Evolutionary conservation across 2,888 invertebrate genomes (phyloP).

Genomic region (Troides oblongomaculatus): DNA sequence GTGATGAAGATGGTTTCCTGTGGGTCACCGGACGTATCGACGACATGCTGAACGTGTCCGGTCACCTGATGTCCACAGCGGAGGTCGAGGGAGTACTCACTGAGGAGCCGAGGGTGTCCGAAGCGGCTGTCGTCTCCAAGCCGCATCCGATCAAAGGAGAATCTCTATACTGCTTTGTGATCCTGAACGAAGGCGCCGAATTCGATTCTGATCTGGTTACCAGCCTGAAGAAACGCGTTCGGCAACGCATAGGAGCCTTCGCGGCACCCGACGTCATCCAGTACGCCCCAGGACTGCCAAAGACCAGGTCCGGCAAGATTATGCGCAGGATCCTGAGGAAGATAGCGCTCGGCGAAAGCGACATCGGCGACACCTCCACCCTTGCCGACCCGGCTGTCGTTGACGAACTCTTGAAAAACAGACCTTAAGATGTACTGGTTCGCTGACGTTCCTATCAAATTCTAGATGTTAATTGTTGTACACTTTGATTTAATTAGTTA

Average conservation of each 20-base stretch:
- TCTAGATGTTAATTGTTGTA: not conserved
- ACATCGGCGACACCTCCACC: slow-evolving; percentile 96
- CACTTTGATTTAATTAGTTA: not conserved
- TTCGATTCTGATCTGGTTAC: slow-evolving; percentile 86
- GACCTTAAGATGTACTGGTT: slow-evolving; percentile 65
- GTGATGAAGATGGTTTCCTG: slow-evolving; percentile 96
- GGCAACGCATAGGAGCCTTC: slow-evolving; percentile 96
- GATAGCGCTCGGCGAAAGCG: slow-evolving; percentile 92
- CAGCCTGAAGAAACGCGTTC: slow-evolving; percentile 88
- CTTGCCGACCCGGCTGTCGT: slow-evolving; percentile 95
- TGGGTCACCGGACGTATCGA: slow-evolving; percentile 99
- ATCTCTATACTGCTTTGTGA: slow-evolving; percentile 97
- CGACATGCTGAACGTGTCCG: slow-evolving; percentile 99
- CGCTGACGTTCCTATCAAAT: slow-evolving; percentile 22
- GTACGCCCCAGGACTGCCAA: slow-evolving; percentile 95
- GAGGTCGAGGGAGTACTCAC: slow-evolving; percentile 93
- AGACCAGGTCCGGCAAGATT: slow-evolving; percentile 98
- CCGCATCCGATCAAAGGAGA: slow-evolving; percentile 98
- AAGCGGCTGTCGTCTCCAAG: slow-evolving; percentile 97
- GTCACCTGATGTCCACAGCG: slow-evolving; percentile 98
- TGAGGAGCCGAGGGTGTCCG: slow-evolving; percentile 88
- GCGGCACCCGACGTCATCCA: slow-evolving; percentile 97
- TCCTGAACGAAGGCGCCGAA: slow-evolving; percentile 87
- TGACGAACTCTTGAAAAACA: slow-evolving; percentile 86
- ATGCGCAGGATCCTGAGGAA: slow-evolving; percentile 97